These are phyloP conservation scores for Zonitis immaculata DNA, from an alignment of 2,888 invertebrate species.

Conservation along the genomic window DNA sequence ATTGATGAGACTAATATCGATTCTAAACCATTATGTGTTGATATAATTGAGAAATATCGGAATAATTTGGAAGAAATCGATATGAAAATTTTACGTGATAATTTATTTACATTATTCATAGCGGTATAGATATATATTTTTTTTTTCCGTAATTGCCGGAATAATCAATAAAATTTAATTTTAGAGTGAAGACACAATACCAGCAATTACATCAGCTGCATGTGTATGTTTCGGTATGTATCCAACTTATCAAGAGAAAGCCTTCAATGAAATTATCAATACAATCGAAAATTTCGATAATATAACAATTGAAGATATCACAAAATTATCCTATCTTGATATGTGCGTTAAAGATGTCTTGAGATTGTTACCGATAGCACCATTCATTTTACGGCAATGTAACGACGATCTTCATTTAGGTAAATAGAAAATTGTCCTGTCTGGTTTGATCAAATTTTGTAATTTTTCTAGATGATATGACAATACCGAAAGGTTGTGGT, in stretches of 20 bases:
- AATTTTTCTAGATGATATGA: slow-evolving; percentile 17
- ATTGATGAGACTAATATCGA: slow-evolving; percentile 1
- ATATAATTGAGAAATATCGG: slow-evolving; percentile 25
- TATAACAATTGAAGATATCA: slow-evolving; percentile 29
- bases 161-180: no score
- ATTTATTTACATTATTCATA: slow-evolving; percentile 29
- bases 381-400: slow-evolving; percentile 33
- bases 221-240: slow-evolving; percentile 39
- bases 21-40: slow-evolving; percentile 29
- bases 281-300: slow-evolving; percentile 27
- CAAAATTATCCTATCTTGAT: slow-evolving; percentile 32
- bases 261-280: slow-evolving; percentile 31
- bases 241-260: slow-evolving; percentile 39
- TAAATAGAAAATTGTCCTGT: no score
- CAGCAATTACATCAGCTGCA: slow-evolving; percentile 28
- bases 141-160: no score
- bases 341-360: slow-evolving; percentile 39
- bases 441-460: no score
- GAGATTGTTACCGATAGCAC: slow-evolving; percentile 37
- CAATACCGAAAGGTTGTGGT: slow-evolving; percentile 30
- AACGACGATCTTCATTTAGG: slow-evolving; percentile 33
- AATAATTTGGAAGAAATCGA: slow-evolving; percentile 25
- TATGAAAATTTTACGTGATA: slow-evolving; percentile 29
- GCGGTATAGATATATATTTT: no score
- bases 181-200: slow-evolving; percentile 38